These are phyloP conservation scores for Lissocephala sabroskyi DNA, from an alignment of 2,888 invertebrate genomes.

Conservation along the genomic window DNA sequence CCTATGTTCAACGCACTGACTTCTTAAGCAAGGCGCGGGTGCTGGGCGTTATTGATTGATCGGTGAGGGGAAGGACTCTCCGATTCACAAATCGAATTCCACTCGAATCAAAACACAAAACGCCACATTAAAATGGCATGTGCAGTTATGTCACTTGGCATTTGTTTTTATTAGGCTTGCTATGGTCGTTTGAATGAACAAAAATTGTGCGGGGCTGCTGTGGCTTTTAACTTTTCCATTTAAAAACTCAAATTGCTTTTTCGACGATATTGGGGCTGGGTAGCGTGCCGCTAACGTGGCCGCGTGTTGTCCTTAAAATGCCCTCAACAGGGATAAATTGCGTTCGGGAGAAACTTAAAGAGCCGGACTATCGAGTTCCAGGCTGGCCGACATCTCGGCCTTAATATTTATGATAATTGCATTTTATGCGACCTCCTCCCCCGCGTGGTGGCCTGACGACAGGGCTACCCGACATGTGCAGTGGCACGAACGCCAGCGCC, in stretches of 20 bases:
- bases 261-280: too few relatives aligned
- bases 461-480: not conserved
- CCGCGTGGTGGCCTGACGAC: slow-evolving; percentile 13
- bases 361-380: too few relatives aligned
- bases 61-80: not conserved
- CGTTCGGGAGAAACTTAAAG: slow-evolving; percentile 22
- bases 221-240: slow-evolving; percentile 56
- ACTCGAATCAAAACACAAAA: not conserved
- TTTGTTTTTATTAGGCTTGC: slow-evolving; percentile 56
- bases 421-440: slow-evolving; percentile 48
- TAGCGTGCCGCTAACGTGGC: too few relatives aligned
- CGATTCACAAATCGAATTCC: too few relatives aligned
- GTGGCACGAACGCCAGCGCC: slow-evolving; percentile 36
- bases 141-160: slow-evolving; percentile 46
- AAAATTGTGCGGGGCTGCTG: slow-evolving; percentile 1
- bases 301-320: slow-evolving; percentile 50
- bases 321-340: slow-evolving; percentile 28
- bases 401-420: slow-evolving; percentile 64
- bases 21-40: slow-evolving; percentile 77
- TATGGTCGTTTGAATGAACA: too few relatives aligned
- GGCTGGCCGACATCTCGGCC: slow-evolving; percentile 25
- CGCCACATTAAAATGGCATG: slow-evolving; percentile 25
- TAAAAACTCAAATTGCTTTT: slow-evolving; percentile 60
- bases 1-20: slow-evolving; percentile 82
- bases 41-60: slow-evolving; percentile 72